phyloP scores from a whole-genome alignment of 2,113 vertebrate species.

The Lepus americanus region DNA sequence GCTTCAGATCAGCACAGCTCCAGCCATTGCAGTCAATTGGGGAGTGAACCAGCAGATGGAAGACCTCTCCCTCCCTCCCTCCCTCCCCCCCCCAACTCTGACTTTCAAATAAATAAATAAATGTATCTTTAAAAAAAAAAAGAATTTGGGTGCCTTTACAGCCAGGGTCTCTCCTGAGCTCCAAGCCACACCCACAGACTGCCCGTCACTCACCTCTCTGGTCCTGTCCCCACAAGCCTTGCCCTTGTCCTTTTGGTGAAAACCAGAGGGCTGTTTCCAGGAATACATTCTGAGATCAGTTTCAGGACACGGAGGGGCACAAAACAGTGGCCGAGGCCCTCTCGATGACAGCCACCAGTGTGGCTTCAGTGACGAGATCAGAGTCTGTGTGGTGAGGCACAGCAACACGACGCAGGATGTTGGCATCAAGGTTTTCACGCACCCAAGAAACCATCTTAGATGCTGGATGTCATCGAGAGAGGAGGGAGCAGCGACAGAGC shows the following conservation, averaged over 20 bases:
- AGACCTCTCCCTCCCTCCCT: too few relatives aligned
- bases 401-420: not conserved
- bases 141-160: not conserved
- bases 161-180: rapidly evolving
- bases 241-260: not conserved
- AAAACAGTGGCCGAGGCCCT: not conserved
- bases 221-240: rapidly evolving
- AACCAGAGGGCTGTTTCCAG: not conserved
- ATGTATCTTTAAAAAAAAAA: too few relatives aligned
- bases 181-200: not conserved
- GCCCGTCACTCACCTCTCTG: not conserved
- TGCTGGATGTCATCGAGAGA: not conserved
- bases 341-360: not conserved
- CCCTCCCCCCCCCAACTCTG: too few relatives aligned
- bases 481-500: too few relatives aligned
- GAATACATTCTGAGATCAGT: not conserved
- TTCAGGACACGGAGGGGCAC: not conserved
- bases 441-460: not conserved
- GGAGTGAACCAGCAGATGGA: too few relatives aligned
- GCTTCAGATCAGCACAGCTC: too few relatives aligned
- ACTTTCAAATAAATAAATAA: too few relatives aligned
- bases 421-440: not conserved
- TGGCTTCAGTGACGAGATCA: not conserved
- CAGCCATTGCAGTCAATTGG: too few relatives aligned
- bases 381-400: not conserved